Base-by-base conservation (phyloP, 2,888 invertebrate genomes). In the Parapristionchus giblindavisi region DNA sequence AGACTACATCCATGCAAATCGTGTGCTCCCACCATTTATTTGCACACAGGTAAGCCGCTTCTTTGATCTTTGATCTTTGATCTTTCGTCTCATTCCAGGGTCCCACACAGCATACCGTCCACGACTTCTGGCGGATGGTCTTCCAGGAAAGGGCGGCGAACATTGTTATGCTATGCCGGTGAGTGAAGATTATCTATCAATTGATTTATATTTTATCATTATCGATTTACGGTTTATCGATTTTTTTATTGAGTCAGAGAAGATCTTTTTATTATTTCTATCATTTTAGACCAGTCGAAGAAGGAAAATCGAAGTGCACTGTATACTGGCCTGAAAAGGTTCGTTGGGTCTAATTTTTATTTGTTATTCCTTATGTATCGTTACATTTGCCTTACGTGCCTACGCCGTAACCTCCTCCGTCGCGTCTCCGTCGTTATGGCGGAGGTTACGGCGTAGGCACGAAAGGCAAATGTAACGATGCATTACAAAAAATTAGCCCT, bases 141-240 rank as follows among this genome's bases (percentile, higher is more conserved):
- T 73, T 61, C 51, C 73, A 73, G 27, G 73, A 73, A 40, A 63
- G 80, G 43, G 77, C 78, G 8, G 68, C 71, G 29, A 76, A 70
- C 11, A 80, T 83, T 75, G 61, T 83, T 1, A 83, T 83, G 83
- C 27, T 83, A 0, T 83, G 83, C 77, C 76, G 75, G 83, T 81
- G 54, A 63, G 76, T 63, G 51, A 51, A 36, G 5, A 17, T 51
- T 51, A 21, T 14, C 14, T 51, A 21, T 51, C 21, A 51, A 17
- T 51, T 17, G 14, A 21, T 51, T 17, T n/a, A 51, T 51, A 51
- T 51, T 51, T 51, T 14, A 21, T 17, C 51, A 17, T 51, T 51
- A 14, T 17, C 14, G n/a, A 17, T 14, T n/a, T 51, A 21, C 51
- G 14, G 51, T 17, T 17, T 17, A 51, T 17, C 8, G 6, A 21